Evolutionary conservation across 2,113 vertebrate genomes (phyloP).

Genomic region (Columbina picui): DNA sequence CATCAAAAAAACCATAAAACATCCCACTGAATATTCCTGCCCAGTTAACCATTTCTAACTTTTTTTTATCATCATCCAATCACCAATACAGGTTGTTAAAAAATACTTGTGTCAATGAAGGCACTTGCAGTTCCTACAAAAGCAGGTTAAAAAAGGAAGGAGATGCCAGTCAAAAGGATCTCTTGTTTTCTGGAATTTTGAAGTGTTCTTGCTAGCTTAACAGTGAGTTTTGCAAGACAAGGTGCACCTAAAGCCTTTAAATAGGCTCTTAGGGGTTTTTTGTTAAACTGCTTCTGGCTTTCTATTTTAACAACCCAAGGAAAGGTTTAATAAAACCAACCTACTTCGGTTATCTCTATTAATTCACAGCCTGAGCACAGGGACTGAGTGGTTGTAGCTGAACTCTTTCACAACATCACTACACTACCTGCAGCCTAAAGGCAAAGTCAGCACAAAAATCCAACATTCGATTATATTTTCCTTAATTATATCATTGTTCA

Average conservation of each 20-base stretch:
- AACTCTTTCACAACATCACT: not conserved
- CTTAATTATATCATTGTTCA: not conserved
- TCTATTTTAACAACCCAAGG: not conserved
- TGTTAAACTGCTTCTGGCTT: not conserved
- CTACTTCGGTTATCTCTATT: not conserved
- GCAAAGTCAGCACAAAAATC: not conserved
- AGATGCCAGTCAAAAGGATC: not conserved
- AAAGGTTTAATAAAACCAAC: not conserved
- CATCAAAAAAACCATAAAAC: not conserved
- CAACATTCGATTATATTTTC: not conserved
- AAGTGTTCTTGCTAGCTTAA: not conserved
- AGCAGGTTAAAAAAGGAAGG: not conserved
- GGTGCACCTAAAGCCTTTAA: not conserved
- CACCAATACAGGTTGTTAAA: not conserved
- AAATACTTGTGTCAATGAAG: not conserved
- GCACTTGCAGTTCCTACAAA: not conserved
- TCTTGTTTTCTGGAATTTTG: not conserved
- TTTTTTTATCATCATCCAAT: not conserved
- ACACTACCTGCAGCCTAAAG: not conserved
- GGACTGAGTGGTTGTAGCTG: not conserved
- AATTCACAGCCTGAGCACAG: not conserved
- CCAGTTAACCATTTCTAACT: not conserved
- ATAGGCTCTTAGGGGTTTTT: accelerated
- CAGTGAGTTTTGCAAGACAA: not conserved
- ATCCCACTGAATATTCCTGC: not conserved